phyloP scores from a whole-genome alignment of 2,888 invertebrate genomes.

The Bibio marci region DNA sequence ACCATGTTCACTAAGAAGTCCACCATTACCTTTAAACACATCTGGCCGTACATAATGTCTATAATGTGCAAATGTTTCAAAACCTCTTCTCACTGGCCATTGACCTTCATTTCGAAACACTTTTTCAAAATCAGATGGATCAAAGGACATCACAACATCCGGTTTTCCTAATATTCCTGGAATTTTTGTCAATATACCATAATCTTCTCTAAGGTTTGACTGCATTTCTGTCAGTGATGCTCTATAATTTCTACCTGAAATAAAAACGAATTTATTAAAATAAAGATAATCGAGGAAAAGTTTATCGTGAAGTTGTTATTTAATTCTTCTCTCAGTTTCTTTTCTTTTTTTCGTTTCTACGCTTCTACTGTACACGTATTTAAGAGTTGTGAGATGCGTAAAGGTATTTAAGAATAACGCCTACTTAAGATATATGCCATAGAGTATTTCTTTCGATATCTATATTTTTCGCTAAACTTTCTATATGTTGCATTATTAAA shows the following conservation, averaged over 20 bases:
- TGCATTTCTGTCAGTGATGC: slow-evolving; percentile 17
- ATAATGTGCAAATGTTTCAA: slow-evolving; percentile 29
- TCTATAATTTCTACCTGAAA: slow-evolving; percentile 16
- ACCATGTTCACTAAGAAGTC: slow-evolving; percentile 33
- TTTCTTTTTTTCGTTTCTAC: too few relatives aligned
- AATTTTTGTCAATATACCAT: slow-evolving; percentile 30
- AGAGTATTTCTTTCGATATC: too few relatives aligned
- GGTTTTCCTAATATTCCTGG: slow-evolving; percentile 24
- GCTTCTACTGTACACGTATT: too few relatives aligned
- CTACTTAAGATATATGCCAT: too few relatives aligned
- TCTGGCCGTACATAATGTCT: slow-evolving; percentile 24
- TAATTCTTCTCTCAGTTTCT: too few relatives aligned
- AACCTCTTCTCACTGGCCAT: slow-evolving; percentile 28
- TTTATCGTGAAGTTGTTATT: too few relatives aligned
- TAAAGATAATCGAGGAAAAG: too few relatives aligned
- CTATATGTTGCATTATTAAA: too few relatives aligned
- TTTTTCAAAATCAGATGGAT: slow-evolving; percentile 33
- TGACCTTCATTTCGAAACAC: slow-evolving; percentile 31
- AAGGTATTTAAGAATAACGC: too few relatives aligned
- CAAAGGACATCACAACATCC: slow-evolving; percentile 30
- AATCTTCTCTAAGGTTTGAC: slow-evolving; percentile 15
- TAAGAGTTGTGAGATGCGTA: too few relatives aligned
- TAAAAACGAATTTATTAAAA: neutral
- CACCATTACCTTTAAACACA: slow-evolving; percentile 22
- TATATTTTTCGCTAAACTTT: too few relatives aligned